A percentile compares a stretch with the other conserved stretches of the same genome.
Conservation (phyloP, 2,888 invertebrate genomes). For the Augochlorella aurata region DNA sequence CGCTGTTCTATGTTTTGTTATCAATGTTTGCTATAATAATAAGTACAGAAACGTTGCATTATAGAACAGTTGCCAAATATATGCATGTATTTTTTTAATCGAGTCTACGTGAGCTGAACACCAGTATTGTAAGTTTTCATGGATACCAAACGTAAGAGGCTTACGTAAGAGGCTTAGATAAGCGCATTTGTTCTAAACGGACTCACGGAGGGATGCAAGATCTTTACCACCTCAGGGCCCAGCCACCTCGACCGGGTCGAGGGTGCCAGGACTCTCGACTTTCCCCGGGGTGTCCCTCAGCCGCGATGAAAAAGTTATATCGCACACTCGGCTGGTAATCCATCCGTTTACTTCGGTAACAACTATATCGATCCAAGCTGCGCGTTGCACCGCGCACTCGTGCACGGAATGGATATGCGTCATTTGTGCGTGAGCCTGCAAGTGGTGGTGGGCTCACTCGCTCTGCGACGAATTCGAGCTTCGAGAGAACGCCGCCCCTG, state of each 20-base stretch:
- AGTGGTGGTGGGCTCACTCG: neutral
- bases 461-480: neutral
- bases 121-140: too few relatives aligned
- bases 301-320: constrained; percentile 56
- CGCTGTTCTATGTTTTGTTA: too few relatives aligned
- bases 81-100: too few relatives aligned
- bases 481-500: neutral
- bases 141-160: too few relatives aligned
- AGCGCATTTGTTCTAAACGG: constrained; percentile 31
- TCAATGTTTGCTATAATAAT: too few relatives aligned
- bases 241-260: neutral
- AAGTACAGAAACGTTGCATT: too few relatives aligned
- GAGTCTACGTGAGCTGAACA: too few relatives aligned
- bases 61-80: too few relatives aligned
- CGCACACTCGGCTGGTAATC: constrained; percentile 64
- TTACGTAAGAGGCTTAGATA: constrained; percentile 30
- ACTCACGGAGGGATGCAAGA: neutral
- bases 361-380: constrained; percentile 61
- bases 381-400: constrained; percentile 52
- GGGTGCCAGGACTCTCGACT: constrained; percentile 15
- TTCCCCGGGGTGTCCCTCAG: neutral
- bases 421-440: constrained; percentile 36
- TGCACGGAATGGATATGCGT: constrained; percentile 46
- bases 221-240: neutral
- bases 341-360: constrained; percentile 68